Evolutionary conservation across 2,797 vertebrate species (phyloP), one percentile per base, ranked within the genome.

Genomic region (Labroides dimidiatus): DNA sequence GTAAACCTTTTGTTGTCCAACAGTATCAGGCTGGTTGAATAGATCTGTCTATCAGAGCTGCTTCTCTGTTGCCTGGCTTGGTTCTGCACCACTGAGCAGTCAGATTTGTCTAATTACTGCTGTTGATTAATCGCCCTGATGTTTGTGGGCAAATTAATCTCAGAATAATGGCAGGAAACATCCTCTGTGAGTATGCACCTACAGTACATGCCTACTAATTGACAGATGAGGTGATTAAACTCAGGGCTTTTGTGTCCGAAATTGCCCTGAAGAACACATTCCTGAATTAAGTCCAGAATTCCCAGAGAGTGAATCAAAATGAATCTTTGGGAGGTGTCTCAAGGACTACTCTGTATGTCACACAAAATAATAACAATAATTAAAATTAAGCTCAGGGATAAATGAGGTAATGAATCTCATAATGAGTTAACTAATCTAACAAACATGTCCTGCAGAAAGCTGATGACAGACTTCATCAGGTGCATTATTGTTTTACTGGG

Each of bases 61-160:
- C 50, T 33, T 80, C 66, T 33, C 74, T 75, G 67, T 71, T 84
- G 85, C 69, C 74, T 76, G 67, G 50, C 51, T 83, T 41, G 64
- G 80, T 87, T 89, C 75, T 60, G 81, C 86, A 81, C 71, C 50
- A 64, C 57, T 61, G 68, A 79, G 61, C 80, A 57, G 74, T 72
- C 67, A 83, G 67, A 64, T 72, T 77, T 83, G 88, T 86, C 85
- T 89, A 90, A 92, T 92, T 91, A 90, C 55, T 69, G 59, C 64
- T 73, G 47, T 62, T 82, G 79, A 91, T 90, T 84, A 88, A 90
- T 90, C 87, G 70, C 74, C 69, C 52, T 80, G 68, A 84, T 87
- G 74, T 79, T 87, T 89, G 77, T 87, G 74, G 76, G 80, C 82
- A 69, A 74, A 74, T 80, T 88, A 90, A 89, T 89, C 84, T 81